Base-by-base conservation (phyloP, 2,888 invertebrate species). In the Byasa hedistus region DNA sequence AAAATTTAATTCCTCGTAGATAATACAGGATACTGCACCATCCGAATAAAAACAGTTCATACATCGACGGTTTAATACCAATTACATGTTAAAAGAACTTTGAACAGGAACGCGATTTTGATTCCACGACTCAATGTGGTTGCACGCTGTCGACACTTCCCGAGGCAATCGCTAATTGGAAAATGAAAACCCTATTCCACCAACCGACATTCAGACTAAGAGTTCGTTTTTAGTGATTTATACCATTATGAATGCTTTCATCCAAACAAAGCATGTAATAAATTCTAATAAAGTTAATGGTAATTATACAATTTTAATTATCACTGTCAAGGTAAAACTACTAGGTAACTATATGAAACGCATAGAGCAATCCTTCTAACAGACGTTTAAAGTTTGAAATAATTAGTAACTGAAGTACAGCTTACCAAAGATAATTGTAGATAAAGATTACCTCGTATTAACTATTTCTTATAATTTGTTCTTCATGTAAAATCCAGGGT, bases 111-210 rank as follows among this genome's bases (percentile, higher is more conserved):
- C n/a, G 21, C 21, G 39, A 22, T 65, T 57, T 51, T 23, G 32
- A 57, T 57, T 57, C 21, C 17, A 56, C 57, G 24, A 57, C 12
- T 56, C 44, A 48, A 8, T 57, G 61, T 48, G 56, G 55, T 19
- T 60, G 51, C 55, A 44, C 54, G 54, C 48, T 39, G 57, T 58
- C 56, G 63, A 69, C 60, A 68, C 69, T 69, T 66, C 69, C 67
- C 63, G 66, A 63, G 52, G 52, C 54, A 51, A 57, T 66, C 66
- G 69, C 68, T 78, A 75, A 78, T 77, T 76, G 76, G 72, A 76
- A 76, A 75, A 70, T 75, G 72, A 72, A 75, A 77, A 75, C 74
- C 71, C 72, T 70, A 71, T 75, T 72, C 70, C 65, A 64, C 24
- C 66, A 27, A 65, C 57, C 65, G 65, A 62, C 66, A 52, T 51